These are phyloP conservation scores for Platyscapa corneri DNA, from an alignment of 1,140 invertebrate genomes.

Conservation along the genomic window DNA sequence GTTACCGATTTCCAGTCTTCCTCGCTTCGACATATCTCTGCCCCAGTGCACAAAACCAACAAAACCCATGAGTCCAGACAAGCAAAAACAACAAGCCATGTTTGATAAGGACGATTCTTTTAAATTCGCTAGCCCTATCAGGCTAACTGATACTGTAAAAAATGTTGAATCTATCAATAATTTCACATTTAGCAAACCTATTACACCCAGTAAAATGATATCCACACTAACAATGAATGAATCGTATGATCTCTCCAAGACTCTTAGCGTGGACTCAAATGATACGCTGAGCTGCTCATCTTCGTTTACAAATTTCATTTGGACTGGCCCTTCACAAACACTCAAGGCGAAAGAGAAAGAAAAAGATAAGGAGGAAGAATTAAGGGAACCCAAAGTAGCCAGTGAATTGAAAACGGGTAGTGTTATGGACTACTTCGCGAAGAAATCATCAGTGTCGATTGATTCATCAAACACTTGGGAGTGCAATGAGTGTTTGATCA, in stretches of 20 bases:
- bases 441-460: slow-evolving; percentile 22
- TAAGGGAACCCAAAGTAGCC: slow-evolving; percentile 40
- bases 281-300: slow-evolving; percentile 26
- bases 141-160: slow-evolving; percentile 59
- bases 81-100: background rate
- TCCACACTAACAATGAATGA: slow-evolving; percentile 29
- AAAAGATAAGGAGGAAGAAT: slow-evolving; percentile 49
- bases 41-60: slow-evolving; percentile 60
- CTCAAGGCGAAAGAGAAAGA: slow-evolving; percentile 63
- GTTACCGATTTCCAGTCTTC: slow-evolving; percentile 79
- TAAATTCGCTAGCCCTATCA: slow-evolving; percentile 71
- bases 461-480: slow-evolving; percentile 71
- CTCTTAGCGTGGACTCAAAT: slow-evolving; percentile 51
- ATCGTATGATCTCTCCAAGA: slow-evolving; percentile 50
- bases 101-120: slow-evolving; percentile 59
- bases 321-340: slow-evolving; percentile 60
- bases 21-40: slow-evolving; percentile 76
- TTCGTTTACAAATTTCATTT: slow-evolving; percentile 64
- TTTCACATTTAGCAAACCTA: slow-evolving; percentile 77
- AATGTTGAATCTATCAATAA: slow-evolving; percentile 71
- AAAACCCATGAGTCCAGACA: background rate
- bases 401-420: slow-evolving; percentile 63
- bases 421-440: slow-evolving; percentile 64
- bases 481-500: slow-evolving; percentile 72
- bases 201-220: slow-evolving; percentile 60